Evolutionary conservation across 1,140 invertebrate species (phyloP).

Genomic region (Papilio helenus): DNA sequence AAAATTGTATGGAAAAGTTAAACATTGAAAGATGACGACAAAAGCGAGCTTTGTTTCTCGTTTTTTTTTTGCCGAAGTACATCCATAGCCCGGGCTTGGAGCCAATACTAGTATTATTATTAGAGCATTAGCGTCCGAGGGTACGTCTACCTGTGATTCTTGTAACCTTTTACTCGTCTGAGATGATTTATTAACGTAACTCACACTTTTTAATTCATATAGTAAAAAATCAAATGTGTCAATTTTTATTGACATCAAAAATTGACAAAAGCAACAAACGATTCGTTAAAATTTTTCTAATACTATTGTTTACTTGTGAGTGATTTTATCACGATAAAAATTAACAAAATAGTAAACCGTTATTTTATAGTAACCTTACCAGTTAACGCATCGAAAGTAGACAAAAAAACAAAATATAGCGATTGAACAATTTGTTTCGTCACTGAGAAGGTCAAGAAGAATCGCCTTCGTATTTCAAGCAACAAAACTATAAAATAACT

Average conservation of each 20-base stretch:
- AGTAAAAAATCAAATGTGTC: neutral
- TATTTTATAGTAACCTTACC: no score
- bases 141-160: slow-evolving; percentile 64
- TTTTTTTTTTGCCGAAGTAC: slow-evolving; percentile 52
- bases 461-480: neutral
- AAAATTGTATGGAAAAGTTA: slow-evolving; percentile 19
- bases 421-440: slow-evolving; percentile 14
- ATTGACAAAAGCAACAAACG: neutral
- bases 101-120: slow-evolving; percentile 75
- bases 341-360: no score
- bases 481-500: slow-evolving; percentile 13
- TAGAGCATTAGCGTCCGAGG: slow-evolving; percentile 66
- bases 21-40: slow-evolving; percentile 24
- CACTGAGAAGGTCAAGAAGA: slow-evolving; percentile 12
- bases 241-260: neutral
- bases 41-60: slow-evolving; percentile 46
- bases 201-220: neutral
- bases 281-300: neutral
- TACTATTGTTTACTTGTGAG: no score
- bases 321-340: no score
- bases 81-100: slow-evolving; percentile 58
- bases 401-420: neutral
- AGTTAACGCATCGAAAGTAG: slow-evolving; percentile 2
- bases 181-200: slow-evolving; percentile 16
- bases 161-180: slow-evolving; percentile 49